phyloP scores from a whole-genome alignment of 2,888 invertebrate species.

The Dicyrtoma fusca region DNA sequence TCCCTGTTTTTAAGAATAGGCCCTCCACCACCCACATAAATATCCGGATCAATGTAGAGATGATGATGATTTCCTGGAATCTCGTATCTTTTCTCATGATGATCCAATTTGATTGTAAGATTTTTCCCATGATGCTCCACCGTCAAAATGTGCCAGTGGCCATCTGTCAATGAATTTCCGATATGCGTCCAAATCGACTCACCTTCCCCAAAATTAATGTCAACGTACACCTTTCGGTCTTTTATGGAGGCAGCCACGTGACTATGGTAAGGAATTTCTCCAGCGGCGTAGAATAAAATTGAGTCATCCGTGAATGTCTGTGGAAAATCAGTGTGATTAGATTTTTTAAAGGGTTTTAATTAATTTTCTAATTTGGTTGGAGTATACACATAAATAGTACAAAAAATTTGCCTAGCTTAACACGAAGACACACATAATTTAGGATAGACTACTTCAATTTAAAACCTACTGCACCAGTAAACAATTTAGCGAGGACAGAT shows the following conservation, averaged over 20 bases:
- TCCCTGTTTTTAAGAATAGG: slow-evolving; percentile 58
- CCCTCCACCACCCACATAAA: slow-evolving; percentile 88
- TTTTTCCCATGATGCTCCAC: slow-evolving; percentile 76
- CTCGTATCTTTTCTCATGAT: slow-evolving; percentile 65
- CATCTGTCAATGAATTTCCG: slow-evolving; percentile 67
- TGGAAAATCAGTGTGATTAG: too few relatives aligned
- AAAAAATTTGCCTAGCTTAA: too few relatives aligned
- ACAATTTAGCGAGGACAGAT: too few relatives aligned
- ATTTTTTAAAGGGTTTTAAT: too few relatives aligned
- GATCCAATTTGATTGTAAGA: slow-evolving; percentile 76
- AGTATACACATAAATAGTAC: too few relatives aligned
- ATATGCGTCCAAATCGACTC: slow-evolving; percentile 63
- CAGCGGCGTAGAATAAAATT: slow-evolving; percentile 88
- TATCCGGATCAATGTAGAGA: slow-evolving; percentile 89
- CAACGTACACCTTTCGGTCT: slow-evolving; percentile 80
- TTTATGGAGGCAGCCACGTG: slow-evolving; percentile 86
- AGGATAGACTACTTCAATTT: too few relatives aligned
- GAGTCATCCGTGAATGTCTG: slow-evolving; percentile 90
- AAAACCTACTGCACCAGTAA: too few relatives aligned
- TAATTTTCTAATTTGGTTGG: too few relatives aligned
- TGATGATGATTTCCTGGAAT: slow-evolving; percentile 72
- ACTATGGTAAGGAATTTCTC: slow-evolving; percentile 85
- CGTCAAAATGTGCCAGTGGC: slow-evolving; percentile 87
- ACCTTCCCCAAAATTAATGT: slow-evolving; percentile 80
- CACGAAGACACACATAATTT: too few relatives aligned